These are phyloP conservation scores for Cephalopterus ornatus DNA, from an alignment of 2,113 vertebrate genomes.

Conservation along the genomic window DNA sequence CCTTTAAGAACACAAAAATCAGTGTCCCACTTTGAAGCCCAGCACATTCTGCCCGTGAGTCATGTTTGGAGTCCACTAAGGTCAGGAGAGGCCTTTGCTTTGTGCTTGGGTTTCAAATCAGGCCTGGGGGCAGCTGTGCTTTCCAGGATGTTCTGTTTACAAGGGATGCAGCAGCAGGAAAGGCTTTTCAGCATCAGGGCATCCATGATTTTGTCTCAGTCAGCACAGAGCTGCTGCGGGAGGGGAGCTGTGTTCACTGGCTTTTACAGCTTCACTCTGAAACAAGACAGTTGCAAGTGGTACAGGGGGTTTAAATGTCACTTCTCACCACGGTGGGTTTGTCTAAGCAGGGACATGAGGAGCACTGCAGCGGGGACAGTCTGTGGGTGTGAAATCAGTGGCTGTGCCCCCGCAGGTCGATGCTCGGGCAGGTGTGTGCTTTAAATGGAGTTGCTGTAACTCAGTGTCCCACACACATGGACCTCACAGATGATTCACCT, in stretches of 20 bases:
- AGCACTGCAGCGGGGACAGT: neutral
- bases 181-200: neutral
- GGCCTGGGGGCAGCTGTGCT: neutral
- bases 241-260: neutral
- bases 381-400: neutral
- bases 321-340: neutral
- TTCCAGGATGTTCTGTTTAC: neutral
- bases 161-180: neutral
- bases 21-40: neutral
- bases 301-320: neutral
- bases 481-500: neutral
- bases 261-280: neutral
- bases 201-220: neutral
- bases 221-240: neutral
- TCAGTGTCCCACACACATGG: neutral
- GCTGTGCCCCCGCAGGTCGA: no score
- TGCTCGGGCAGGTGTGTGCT: neutral
- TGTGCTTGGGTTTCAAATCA: neutral
- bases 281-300: neutral
- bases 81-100: neutral
- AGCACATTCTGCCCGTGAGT: neutral
- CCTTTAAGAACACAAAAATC: neutral
- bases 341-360: neutral
- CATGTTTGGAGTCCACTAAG: neutral
- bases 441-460: neutral